Evolutionary conservation across 2,888 invertebrate species (phyloP).

Genomic region (Nomada ruficornis): DNA sequence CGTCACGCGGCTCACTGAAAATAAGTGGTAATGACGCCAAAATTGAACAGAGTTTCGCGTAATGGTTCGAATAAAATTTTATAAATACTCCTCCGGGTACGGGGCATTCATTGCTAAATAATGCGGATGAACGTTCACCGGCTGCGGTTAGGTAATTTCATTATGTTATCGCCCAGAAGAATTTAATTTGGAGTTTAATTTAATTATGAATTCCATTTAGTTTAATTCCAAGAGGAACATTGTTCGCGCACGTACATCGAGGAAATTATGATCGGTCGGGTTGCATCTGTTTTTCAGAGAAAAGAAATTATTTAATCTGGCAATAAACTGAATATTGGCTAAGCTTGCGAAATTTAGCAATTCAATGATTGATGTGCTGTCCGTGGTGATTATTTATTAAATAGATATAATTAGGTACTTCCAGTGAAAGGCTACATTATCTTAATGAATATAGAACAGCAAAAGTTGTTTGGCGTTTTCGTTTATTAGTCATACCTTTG

Average conservation of each 20-base stretch:
- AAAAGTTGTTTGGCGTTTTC: no score
- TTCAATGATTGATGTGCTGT: no score
- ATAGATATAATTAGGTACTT: no score
- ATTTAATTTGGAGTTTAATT: constrained; percentile 23
- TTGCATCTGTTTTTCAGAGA: not conserved
- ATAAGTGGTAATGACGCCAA: constrained; percentile 21
- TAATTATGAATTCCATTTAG: constrained; percentile 17
- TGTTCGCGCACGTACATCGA: not conserved
- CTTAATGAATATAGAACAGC: no score
- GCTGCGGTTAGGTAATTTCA: constrained; percentile 17
- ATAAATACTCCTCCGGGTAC: constrained; percentile 7
- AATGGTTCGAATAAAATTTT: constrained; percentile 27
- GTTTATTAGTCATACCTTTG: no score
- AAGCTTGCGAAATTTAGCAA: no score
- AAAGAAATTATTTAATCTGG: not conserved
- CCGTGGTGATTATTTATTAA: no score
- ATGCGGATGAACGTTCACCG: not conserved
- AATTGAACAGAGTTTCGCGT: constrained; percentile 19
- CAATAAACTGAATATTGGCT: no score
- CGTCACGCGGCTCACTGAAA: not conserved
- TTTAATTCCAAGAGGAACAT: not conserved
- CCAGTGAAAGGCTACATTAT: no score
- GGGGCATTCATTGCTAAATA: constrained; percentile 33
- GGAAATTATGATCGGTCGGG: not conserved
- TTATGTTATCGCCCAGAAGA: constrained; percentile 16